A percentile compares a stretch with the other conserved stretches of the same genome.
phyloP scores from a whole-genome alignment of 2,888 invertebrate genomes.

The Crossocerus cetratus region DNA sequence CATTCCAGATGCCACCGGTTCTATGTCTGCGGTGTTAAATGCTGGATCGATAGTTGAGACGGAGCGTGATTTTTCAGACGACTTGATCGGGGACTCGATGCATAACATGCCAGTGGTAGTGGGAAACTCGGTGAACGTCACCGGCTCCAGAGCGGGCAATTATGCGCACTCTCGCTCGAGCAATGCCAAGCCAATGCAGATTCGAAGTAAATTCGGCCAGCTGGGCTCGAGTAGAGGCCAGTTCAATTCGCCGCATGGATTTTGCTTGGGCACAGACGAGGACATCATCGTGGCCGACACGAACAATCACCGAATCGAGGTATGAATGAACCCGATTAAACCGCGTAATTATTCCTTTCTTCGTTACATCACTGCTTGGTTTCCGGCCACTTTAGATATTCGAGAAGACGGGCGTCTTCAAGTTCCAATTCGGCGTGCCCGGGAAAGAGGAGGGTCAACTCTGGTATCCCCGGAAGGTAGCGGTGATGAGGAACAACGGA shows the following conservation, averaged over 20 bases:
- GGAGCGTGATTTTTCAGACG: slow-evolving; percentile 69
- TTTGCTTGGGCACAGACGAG: slow-evolving; percentile 95
- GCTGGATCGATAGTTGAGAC: background rate
- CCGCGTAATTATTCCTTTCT: too few relatives aligned
- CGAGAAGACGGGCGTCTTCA: slow-evolving; percentile 94
- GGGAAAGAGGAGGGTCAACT: slow-evolving; percentile 97
- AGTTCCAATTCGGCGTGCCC: slow-evolving; percentile 95
- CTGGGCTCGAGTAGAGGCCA: slow-evolving; percentile 95
- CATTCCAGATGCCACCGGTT: background rate
- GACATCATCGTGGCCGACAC: slow-evolving; percentile 98
- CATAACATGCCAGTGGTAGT: slow-evolving; percentile 72
- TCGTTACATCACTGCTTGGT: background rate
- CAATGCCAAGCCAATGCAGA: slow-evolving; percentile 87
- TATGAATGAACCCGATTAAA: too few relatives aligned
- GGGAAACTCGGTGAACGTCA: slow-evolving; percentile 67
- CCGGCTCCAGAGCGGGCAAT: slow-evolving; percentile 67
- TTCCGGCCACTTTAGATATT: slow-evolving; percentile 83
- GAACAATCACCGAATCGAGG: slow-evolving; percentile 96
- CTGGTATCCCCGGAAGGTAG: slow-evolving; percentile 98
- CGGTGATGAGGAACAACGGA: slow-evolving; percentile 90
- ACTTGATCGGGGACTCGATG: slow-evolving; percentile 72
- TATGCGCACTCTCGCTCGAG: slow-evolving; percentile 69
- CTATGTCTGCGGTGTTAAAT: background rate
- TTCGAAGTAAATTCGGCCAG: slow-evolving; percentile 95
- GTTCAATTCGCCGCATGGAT: slow-evolving; percentile 98